These are phyloP conservation scores for Saguinus imperator DNA, from an alignment of 2,113 vertebrate genomes.

Conservation along the genomic window DNA sequence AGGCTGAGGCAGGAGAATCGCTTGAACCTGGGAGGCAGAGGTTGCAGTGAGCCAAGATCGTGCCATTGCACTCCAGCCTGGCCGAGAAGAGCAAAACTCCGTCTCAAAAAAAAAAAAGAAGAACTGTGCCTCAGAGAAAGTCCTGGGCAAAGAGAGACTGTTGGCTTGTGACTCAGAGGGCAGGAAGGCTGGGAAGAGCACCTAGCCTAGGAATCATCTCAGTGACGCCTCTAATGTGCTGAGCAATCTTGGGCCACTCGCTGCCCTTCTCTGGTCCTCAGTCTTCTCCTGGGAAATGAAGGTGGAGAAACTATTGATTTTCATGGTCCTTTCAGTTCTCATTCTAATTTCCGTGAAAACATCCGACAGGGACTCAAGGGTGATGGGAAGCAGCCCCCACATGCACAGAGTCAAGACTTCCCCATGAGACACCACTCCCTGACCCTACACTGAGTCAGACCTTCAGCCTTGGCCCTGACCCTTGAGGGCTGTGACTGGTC, in stretches of 20 bases:
- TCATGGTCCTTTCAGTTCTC: background rate
- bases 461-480: background rate
- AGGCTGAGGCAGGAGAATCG: too few relatives aligned
- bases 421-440: rapidly evolving
- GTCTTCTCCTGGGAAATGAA: background rate
- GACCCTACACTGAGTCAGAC: background rate
- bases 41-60: too few relatives aligned
- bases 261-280: background rate
- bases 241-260: background rate
- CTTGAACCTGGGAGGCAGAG: too few relatives aligned
- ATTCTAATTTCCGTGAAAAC: background rate
- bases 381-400: background rate
- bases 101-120: too few relatives aligned
- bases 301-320: background rate
- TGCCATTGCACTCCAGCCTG: too few relatives aligned
- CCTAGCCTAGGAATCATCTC: background rate
- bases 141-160: background rate
- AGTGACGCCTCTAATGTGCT: background rate
- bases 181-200: background rate
- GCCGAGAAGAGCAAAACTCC: too few relatives aligned
- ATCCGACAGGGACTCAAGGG: background rate
- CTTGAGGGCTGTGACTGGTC: background rate
- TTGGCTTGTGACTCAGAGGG: background rate
- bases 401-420: background rate
- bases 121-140: background rate